phyloP scores from a whole-genome alignment of 2,113 vertebrate species.

The Acanthochromis polyacanthus region DNA sequence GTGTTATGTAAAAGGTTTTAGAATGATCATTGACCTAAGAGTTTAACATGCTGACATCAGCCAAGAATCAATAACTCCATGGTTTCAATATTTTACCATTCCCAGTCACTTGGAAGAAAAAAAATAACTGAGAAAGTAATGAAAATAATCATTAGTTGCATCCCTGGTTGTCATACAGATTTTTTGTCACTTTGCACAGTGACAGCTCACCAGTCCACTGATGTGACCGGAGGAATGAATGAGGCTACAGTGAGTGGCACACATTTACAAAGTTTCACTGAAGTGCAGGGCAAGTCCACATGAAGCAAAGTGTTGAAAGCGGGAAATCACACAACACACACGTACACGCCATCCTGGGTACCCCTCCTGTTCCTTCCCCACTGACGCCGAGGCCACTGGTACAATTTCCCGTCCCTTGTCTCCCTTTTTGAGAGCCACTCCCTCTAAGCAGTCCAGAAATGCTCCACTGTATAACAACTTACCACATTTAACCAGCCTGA shows the following conservation, averaged over 20 bases:
- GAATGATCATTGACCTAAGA: not conserved
- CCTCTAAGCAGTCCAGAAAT: constrained; percentile 42
- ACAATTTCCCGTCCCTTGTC: constrained; percentile 72
- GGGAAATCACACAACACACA: constrained; percentile 54
- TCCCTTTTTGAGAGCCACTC: constrained; percentile 60
- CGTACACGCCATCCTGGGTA: constrained; percentile 55
- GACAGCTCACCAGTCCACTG: constrained; percentile 1
- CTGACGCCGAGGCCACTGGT: constrained; percentile 68
- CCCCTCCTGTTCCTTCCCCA: constrained; percentile 81
- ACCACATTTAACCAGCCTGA: constrained; percentile 11
- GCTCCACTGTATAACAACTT: constrained; percentile 8
- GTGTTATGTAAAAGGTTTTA: not conserved
- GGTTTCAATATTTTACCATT: not conserved
- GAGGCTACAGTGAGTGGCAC: constrained; percentile 5
- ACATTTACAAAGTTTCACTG: not conserved
- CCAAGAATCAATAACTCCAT: not conserved
- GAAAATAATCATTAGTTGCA: not conserved
- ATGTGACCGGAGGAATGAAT: not conserved
- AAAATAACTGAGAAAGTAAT: constrained; percentile 4
- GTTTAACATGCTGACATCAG: not conserved
- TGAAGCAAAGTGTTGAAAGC: constrained; percentile 40
- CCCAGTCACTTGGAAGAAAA: not conserved
- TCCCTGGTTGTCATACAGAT: constrained; percentile 1
- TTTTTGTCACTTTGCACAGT: no score
- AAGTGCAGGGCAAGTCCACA: constrained; percentile 6